Evolutionary conservation across 64 coral and sea anemone species (phyloP).

Genomic region (Dendronephthya gigantea): DNA sequence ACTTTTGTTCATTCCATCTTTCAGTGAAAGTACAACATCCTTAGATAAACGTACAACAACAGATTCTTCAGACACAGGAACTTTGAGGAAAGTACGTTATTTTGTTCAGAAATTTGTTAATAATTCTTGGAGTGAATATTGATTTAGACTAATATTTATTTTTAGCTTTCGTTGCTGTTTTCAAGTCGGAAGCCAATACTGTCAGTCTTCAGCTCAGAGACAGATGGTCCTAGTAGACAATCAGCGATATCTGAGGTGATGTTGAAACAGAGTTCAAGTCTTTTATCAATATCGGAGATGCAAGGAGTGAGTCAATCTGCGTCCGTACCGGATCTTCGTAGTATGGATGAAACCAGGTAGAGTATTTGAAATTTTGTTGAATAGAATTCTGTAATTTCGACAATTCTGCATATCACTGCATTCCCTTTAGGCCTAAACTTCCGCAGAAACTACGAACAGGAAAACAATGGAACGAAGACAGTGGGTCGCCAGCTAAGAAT

Average conservation of each 20-base stretch:
- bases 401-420: too few relatives aligned
- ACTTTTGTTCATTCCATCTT: not conserved
- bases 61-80: not conserved
- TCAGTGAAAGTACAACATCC: not conserved
- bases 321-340: conserved; percentile 2
- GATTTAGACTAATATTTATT: not conserved
- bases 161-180: not conserved
- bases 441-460: not conserved
- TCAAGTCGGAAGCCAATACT: not conserved
- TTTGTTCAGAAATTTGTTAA: not conserved
- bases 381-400: too few relatives aligned
- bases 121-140: too few relatives aligned
- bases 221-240: not conserved
- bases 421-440: conserved; percentile 10
- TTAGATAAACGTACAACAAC: not conserved
- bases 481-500: not conserved
- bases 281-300: not conserved
- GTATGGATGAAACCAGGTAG: not conserved
- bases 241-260: not conserved
- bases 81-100: not conserved
- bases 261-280: not conserved
- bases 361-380: not conserved
- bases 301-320: not conserved
- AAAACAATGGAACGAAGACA: not conserved
- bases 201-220: not conserved